Evolutionary conservation across 2,888 invertebrate genomes (phyloP), one percentile per base, ranked within the genome.

Genomic region (Amiota minor): DNA sequence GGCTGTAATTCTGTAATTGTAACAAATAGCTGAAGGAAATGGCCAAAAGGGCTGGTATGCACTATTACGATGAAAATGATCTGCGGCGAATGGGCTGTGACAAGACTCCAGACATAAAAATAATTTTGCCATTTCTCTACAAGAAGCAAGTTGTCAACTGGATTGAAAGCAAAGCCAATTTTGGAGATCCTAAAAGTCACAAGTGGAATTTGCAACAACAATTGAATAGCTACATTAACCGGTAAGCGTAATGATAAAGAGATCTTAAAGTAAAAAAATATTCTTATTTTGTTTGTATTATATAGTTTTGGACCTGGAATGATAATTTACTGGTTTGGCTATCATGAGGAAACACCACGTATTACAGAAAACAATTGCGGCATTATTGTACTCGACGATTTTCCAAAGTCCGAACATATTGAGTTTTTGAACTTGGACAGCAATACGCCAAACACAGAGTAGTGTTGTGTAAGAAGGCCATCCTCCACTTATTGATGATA

Each of bases 141-240:
- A 94, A 96, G 88, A 96, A 95, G 1, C 93, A 93, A 83, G 93
- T 98, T 45, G 92, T 98, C 0, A 96, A 97, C 88, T 98, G 98
- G 98, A 96, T 98, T 75, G 98, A 98, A 90, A 97, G 98, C 82
- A 98, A 98, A 91, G 98, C 98, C 0, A 92, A 95, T n/a, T 98
- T 98, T 91, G 98, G 96, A 3, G 96, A 96, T 90, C 92, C 93
- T 78, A 93, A 94, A 81, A 93, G 94, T 72, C 98, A 98, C 89
- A 92, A 93, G 62, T 93, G 92, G 12, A 96, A 97, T 89, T 91
- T 96, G 71, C 94, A 94, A 82, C 95, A 96, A 79, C 98, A 98
- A 88, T 93, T 96, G 82, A 91, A 93, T 79, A 96, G 97, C 88
- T 98, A 98, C 86, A 96, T 95, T 94, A 98, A 97, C 88, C 93